A percentile compares a stretch with the other conserved stretches of the same genome.
Conservation (phyloP, 2,888 invertebrate species). For the Diadegma fenestrale region DNA sequence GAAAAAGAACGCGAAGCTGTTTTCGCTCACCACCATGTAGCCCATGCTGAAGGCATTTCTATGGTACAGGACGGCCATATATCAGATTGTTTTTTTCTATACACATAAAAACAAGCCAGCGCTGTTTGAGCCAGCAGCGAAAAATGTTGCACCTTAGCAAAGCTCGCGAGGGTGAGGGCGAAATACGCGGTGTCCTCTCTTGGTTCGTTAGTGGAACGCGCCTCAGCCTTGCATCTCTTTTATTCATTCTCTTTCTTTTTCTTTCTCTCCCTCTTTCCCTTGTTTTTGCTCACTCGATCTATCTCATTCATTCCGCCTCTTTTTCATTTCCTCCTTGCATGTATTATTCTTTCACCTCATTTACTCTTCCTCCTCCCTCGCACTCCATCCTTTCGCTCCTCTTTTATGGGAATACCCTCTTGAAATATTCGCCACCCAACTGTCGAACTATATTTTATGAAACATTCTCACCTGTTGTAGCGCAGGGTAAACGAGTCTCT, state of each 20-base stretch:
- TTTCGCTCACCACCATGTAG: conserved; percentile 4
- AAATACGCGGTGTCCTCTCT: conserved; percentile 36
- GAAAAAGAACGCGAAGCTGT: neutral
- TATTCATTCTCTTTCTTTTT: neutral
- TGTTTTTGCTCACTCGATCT: neutral
- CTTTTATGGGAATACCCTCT: neutral
- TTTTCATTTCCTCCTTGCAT: neutral
- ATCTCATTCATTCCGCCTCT: neutral
- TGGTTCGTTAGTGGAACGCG: conserved; percentile 56
- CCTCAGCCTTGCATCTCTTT: conserved; percentile 27
- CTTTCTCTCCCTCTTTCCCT: neutral
- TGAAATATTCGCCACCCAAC: conserved; percentile 1
- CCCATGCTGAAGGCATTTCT: conserved; percentile 6
- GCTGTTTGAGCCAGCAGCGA: conserved; percentile 40
- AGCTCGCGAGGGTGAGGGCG: conserved; percentile 21
- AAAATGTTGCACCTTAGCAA: conserved; percentile 37
- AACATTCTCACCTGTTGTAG: conserved; percentile 38
- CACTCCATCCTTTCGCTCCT: conserved; percentile 1
- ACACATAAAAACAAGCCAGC: conserved; percentile 6
- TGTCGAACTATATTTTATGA: conserved; percentile 51
- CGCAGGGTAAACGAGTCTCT: conserved; percentile 11
- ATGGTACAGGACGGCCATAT: neutral
- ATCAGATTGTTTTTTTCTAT: conserved; percentile 13
- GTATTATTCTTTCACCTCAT: neutral
- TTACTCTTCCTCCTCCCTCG: neutral